Base-by-base conservation (phyloP, 23 tunicate genomes). In the Aplidium turbinatum region DNA sequence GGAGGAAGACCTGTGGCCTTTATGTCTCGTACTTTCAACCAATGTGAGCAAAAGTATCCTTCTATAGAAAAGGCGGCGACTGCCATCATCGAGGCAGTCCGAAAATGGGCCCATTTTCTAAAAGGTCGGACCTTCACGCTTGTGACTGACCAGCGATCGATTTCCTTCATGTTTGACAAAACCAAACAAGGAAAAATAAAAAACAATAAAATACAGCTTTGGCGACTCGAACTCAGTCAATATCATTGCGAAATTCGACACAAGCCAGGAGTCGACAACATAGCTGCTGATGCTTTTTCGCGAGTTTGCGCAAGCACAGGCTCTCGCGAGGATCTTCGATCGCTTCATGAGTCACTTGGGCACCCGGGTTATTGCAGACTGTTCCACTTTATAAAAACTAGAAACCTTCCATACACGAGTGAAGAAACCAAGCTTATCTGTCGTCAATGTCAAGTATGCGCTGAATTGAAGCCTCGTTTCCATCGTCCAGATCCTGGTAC, bases 61-160 rank as follows among this genome's bases (percentile, higher is more conserved):
- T 6, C 58, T 4, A 58, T 67, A 5, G 76, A 77, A 30, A 67
- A 64, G 32, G 75, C 67, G 40, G 82, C 82, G n/a, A 27, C 58
- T 13, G 38, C 82, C 4, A 65, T 77, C 28, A 64, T 67, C 22
- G 58, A 77, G 19, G 74, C 76, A 22, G 74, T 77, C 2, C 23
- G 23, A 38, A 77, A 67, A 64, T 77, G 82, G 77, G 27, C 20
- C n/a, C 47, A 63, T 58, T 45, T 21, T 31, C 38, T 77, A 27
- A 9, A 18, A 6, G 34, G 62, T 4, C n/a, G 6, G 19, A 3
- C 13, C 4, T 63, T 77, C 45, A 63, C 35, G 22, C 38, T 77
- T 3, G 21, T 77, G 20, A 77, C 74, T 23, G 82, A 77, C 46
- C 82, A 77, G 31, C n/a, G 38, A 48, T 23, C 58, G 4, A 38